Base-by-base conservation (phyloP, 2,113 vertebrate genomes). In the Burhinus bistriatus region DNA sequence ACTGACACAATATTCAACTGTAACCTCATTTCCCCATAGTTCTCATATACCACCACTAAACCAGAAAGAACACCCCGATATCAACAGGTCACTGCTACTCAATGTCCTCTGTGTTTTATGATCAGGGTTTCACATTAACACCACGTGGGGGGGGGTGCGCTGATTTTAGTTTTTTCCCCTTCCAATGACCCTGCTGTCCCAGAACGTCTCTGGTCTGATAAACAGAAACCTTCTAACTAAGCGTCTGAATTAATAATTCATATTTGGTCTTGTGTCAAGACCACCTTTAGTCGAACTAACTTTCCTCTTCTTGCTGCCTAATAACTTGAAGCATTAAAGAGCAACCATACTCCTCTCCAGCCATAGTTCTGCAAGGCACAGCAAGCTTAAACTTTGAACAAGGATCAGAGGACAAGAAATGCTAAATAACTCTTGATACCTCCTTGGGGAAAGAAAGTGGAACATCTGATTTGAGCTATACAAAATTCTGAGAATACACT, bases 51-150 rank as follows among this genome's bases (percentile, higher is more conserved):
- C 0, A 22, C 11, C 27, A 58, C 4, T 6, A 44, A 17, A 15
- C 12, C 42, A 68, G 12, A 32, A 70, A 55, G 10, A 75, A 49
- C 21, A 62, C 1, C 11, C 34, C 34, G 29, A 1, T 4, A 73
- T 10, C 47, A 76, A 25, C 19, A 71, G 22, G 17, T 47, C 86
- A 34, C 40, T 32, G 36, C 44, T 38, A 42, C 20, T 44, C 36
- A 9, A 16, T 0, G 1, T 18, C 36, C 25, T 2, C 27, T 38
- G 14, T 2, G 1, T 27, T 49, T 11, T 16, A 21, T 12, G 13
- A 70, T 49, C 44, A 61, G 19, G 19, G 45, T 42, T 61, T 84
- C 59, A 8, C 8, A 12, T 14, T 26, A 55, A 30, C 19, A 38
- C 9, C 32, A 44, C 19, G 27, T 14, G 7, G 16, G 29, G 4